These are phyloP conservation scores for Malacosoma neustria DNA, from an alignment of 2,888 invertebrate genomes.

Conservation along the genomic window DNA sequence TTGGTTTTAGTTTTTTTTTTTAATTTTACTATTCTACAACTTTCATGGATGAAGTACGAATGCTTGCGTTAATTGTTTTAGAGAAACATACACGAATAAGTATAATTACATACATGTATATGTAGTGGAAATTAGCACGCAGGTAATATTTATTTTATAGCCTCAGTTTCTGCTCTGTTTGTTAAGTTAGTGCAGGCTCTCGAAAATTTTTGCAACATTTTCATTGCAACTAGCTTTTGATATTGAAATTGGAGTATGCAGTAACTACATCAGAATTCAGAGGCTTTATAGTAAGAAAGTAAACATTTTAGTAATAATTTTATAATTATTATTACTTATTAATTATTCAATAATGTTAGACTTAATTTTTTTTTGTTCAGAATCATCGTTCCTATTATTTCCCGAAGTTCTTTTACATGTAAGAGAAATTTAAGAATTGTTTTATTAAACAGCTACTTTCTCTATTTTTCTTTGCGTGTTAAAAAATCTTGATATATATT, in stretches of 20 bases:
- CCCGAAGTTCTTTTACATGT: too few species aligned
- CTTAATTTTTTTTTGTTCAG: too few species aligned
- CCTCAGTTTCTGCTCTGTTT: constrained; percentile 65
- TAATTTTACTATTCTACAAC: constrained; percentile 37
- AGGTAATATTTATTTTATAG: constrained; percentile 66
- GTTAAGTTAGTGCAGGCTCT: constrained; percentile 37
- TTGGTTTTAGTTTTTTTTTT: constrained; percentile 23
- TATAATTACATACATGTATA: constrained; percentile 37
- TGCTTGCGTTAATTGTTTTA: constrained; percentile 59
- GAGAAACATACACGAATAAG: constrained; percentile 30
- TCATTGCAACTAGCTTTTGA: constrained; percentile 50
- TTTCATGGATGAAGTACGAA: constrained; percentile 49
- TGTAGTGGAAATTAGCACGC: constrained; percentile 67
- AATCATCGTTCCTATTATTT: too few species aligned
- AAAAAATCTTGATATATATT: constrained; percentile 66
- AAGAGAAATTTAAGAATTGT: too few species aligned
- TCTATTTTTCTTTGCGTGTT: constrained; percentile 64
- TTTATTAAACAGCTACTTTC: constrained; percentile 37
- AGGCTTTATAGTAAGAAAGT: too few species aligned
- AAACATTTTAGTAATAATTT: too few species aligned
- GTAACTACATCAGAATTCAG: too few species aligned
- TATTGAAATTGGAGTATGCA: constrained; percentile 26
- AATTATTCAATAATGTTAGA: too few species aligned
- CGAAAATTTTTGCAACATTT: constrained; percentile 63
- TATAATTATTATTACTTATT: too few species aligned